Base-by-base conservation (phyloP, 2,888 invertebrate genomes). In the Diogma glabrata region DNA sequence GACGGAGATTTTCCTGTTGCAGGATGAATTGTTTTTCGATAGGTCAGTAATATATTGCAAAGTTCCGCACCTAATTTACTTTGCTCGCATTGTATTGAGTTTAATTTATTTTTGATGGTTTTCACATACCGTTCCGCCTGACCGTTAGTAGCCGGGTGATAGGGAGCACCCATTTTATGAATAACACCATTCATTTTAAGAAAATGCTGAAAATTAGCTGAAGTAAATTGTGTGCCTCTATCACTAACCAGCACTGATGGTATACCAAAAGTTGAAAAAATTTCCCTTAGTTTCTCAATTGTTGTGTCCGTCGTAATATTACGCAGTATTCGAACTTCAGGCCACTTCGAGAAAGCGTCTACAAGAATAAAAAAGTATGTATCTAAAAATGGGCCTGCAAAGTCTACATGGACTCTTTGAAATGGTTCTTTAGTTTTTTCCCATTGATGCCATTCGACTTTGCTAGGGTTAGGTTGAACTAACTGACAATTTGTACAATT, bases 261-360 rank as follows among this genome's bases (percentile, higher is more conserved):
- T 47, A 1, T 55, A 33, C 54, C 57, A 30, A 55, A 55, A 9
- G 20, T 24, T 9, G 54, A 47, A 53, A 57, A 57, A 48, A 58
- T 53, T 22, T 56, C 36, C 30, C 50, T 12, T 4, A 38, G 58
- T 17, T 51, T 55, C 17, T 49, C 40, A 19, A 58, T 55, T 3
- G 56, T 57, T 22, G 51, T 54, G 9, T 36, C 48, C 2, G 58
- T 20, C 12, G 55, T 58, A 45, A 56, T 56, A 45, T 52, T 57
- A 54, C 7, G 60, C 56, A 52, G 62, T 58, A 51, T 51, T 20
- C 49, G 38, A n/a, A 59, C 50, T 51, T 58, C 55, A 4, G 60
- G 54, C 57, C 60, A 60, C 24, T 57, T 60, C 20, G 56, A 59
- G 9, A 36, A 38, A 30, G 59, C 57, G 16, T 56, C 52, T 1